Evolutionary conservation across 2,113 vertebrate genomes (phyloP), one percentile per base, ranked within the genome.

Genomic region (Sardina pilchardus): DNA sequence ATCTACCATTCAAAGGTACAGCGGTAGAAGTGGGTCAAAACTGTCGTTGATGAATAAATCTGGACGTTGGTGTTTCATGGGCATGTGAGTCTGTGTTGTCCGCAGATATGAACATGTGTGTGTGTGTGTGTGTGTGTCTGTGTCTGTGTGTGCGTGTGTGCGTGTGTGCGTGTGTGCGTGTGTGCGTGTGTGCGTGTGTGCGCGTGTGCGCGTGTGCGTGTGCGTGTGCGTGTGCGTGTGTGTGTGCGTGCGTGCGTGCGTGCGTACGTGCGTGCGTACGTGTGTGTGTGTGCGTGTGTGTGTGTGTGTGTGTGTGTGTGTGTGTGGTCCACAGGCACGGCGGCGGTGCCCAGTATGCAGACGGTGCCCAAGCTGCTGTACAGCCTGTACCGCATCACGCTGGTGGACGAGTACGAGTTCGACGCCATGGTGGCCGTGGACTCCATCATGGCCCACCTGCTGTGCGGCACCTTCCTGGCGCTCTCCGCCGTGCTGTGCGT

Each of bases 361-460:
- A 92, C 91, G 17, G 92, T 94, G 30, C 88, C 91, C 0, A 87
- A 89, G 36, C 88, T 94, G 39, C 92, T 94, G 14, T 95, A 90
- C 88, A 94, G 93, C 82, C 90, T 95, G 82, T 94, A 94, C 85
- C 90, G 93, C 16, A 93, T 94, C 87, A 94, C 93, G 1, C 90
- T 95, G 86, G 93, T 94, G 88, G 94, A 94, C 2, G 93, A 93
- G 42, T 94, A 94, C 7, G 94, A 95, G 86, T 94, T 92, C 44
- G 85, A 91, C 30, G 92, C 91, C 85, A 93, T 94, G 94, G 84
- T 63, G 12, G 78, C 24, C 0, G 88, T 92, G 85, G 94, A 95
- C 21, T 4, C 45, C 1, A 45, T 93, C 75, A 94, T 94, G 94
- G 93, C 94, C 47, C 89, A 92, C 88, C 88, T 95, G 84, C 91